Evolutionary conservation across 2,888 invertebrate genomes (phyloP), one percentile per base, ranked within the genome.

Genomic region (Polydrusus pterygomalis): DNA sequence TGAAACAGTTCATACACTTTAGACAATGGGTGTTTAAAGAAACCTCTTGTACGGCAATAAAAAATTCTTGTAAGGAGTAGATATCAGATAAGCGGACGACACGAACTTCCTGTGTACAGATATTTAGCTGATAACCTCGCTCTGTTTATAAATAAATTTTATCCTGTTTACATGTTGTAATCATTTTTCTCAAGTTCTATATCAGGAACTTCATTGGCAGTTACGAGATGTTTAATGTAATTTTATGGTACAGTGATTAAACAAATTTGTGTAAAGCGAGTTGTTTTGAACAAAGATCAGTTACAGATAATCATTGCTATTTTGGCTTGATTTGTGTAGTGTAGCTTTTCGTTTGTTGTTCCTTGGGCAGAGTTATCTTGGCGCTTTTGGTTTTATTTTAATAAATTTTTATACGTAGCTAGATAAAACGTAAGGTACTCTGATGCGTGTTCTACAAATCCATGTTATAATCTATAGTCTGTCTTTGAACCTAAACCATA

Each of bases 31-130:
- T 60, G 18, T n/a, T 38, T 60, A 25, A 54, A 60, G 10, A 60
- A 58, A 17, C 10, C n/a, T 60, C 58, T 38, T 38, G 58, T 38
- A 60, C 5, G 8, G 58, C 38, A 60, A 60, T 60, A 60, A 60
- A 60, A 30, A 60, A 38, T 34, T 17, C 58, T 60, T 15, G 58
- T 56, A 34, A 34, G 20, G 34, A 56, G 56, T 56, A 56, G 15
- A 15, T 56, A 56, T 30, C 38, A 38, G 58, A 60, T 60, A 60
- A 60, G 58, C 58, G 9, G n/a, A 60, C 38, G 58, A 60, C 58
- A 60, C 38, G 18, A 60, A 60, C 58, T 40, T 60, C 58, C 58
- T 60, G 58, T 60, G 15, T 60, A 38, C 38, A 60, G 38, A 60
- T 38, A 17, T 60, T 60, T 34, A 60, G 34, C 38, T 38, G 15